Evolutionary conservation across 2,797 vertebrate species (phyloP), one percentile per base, ranked within the genome.

Genomic region (Urosaurus nigricauda): DNA sequence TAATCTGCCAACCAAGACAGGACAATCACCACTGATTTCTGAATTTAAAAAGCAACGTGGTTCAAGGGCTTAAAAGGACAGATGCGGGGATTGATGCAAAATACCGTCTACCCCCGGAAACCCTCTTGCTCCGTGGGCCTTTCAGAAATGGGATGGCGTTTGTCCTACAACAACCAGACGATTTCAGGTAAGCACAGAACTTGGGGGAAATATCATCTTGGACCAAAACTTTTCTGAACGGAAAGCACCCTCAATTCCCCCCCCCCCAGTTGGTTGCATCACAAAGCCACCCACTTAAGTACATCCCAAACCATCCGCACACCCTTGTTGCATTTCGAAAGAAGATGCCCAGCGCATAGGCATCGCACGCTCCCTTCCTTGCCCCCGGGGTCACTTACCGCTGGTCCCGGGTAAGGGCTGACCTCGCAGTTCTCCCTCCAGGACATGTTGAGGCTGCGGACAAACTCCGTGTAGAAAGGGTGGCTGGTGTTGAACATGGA

Each of bases 401-500:
- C 96, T 0, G 97, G 96, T 43, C 97, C 97, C 0, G 96, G 96
- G 81, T 97, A 97, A 63, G 94, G 92, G 89, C 90, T 98, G 5
- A 98, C 96, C 91, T 98, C 98, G 88, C 98, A 99, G 91, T 98
- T 98, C 93, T 99, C 98, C 77, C 98, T 97, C 98, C 98, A 99
- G 1, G 98, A 99, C 91, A 99, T 98, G 96, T 99, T 99, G 94
- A 99, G 98, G 96, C 98, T 98, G 19, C 98, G 95, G 91, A 98
- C 97, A 91, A 98, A 98, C 96, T 98, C 98, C 73, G 97, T 94
- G 92, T 98, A 98, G 96, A 98, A 98, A 43, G 98, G 98, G 79
- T 98, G 98, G 19, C 97, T 98, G 63, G 98, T 98, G 97, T 98
- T 98, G 88, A 98, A 98, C 98, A 99, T 98, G 90, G 98, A 99